These are phyloP conservation scores for Hippocampus abdominalis DNA, from an alignment of 2,113 vertebrate species.

Conservation along the genomic window DNA sequence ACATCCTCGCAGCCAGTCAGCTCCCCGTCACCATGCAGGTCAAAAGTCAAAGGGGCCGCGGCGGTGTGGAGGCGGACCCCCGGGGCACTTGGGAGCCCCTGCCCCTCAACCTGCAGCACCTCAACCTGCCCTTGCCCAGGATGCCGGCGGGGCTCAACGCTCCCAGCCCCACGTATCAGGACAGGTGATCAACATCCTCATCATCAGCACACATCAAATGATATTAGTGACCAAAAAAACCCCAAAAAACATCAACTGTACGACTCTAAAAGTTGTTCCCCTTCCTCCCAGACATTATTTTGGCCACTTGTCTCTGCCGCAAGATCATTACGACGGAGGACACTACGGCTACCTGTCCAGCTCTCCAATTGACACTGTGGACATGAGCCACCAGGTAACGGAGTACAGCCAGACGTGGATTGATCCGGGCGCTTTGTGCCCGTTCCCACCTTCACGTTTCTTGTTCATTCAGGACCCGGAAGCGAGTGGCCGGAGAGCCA, in stretches of 20 bases:
- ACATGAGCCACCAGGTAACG: slow-evolving; percentile 61
- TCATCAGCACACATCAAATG: neutral
- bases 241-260: neutral
- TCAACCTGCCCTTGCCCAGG: slow-evolving; percentile 56
- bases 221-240: neutral
- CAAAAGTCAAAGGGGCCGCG: slow-evolving; percentile 63
- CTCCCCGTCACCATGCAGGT: slow-evolving; percentile 76
- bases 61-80: slow-evolving; percentile 45
- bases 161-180: slow-evolving; percentile 57
- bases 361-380: slow-evolving; percentile 63
- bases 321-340: slow-evolving; percentile 63
- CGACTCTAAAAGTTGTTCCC: neutral
- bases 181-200: slow-evolving; percentile 49
- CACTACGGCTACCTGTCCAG: slow-evolving; percentile 69
- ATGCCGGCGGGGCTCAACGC: slow-evolving; percentile 44
- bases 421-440: neutral
- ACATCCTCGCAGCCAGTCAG: slow-evolving; percentile 70
- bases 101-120: slow-evolving; percentile 58
- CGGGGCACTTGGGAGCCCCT: slow-evolving; percentile 67
- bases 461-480: slow-evolving; percentile 59
- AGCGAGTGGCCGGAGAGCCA: slow-evolving; percentile 35
- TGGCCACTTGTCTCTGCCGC: slow-evolving; percentile 66
- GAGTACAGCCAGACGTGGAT: neutral
- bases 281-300: slow-evolving; percentile 57
- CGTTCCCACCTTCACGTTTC: slow-evolving; percentile 10